A percentile compares a stretch with the other conserved stretches of the same genome.
These are phyloP conservation scores for Cladopsammia gracilis DNA, from an alignment of 64 coral and sea anemone genomes.

Conservation along the genomic window DNA sequence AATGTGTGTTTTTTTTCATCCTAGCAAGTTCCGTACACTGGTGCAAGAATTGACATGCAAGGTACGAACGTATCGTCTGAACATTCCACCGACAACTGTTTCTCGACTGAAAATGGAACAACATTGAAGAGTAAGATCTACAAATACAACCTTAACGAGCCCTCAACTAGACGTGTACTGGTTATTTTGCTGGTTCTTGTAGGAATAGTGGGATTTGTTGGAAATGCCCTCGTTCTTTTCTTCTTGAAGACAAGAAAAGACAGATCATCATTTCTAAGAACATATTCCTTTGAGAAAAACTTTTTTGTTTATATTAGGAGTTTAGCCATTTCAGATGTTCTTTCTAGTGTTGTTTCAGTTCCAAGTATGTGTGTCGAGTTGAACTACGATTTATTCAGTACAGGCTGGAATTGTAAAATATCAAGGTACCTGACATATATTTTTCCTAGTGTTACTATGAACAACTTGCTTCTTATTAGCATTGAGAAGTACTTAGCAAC, in stretches of 20 bases:
- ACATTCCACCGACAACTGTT: background rate
- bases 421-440: background rate
- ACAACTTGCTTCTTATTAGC: conserved; percentile 35
- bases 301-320: background rate
- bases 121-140: background rate
- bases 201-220: background rate
- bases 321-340: conserved; percentile 1
- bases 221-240: background rate
- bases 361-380: background rate
- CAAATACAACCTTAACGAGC: background rate
- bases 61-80: background rate
- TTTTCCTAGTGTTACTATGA: conserved; percentile 36
- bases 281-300: background rate
- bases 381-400: background rate
- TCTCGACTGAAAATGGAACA: background rate
- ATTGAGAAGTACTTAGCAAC: conserved; percentile 27
- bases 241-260: background rate
- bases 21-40: no score
- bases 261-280: background rate
- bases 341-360: background rate
- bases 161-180: background rate
- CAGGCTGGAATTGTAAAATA: conserved; percentile 8
- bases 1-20: no score
- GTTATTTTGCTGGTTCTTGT: background rate
- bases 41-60: background rate